Evolutionary conservation across 2,888 invertebrate genomes (phyloP).

Genomic region (Euphydryas editha): DNA sequence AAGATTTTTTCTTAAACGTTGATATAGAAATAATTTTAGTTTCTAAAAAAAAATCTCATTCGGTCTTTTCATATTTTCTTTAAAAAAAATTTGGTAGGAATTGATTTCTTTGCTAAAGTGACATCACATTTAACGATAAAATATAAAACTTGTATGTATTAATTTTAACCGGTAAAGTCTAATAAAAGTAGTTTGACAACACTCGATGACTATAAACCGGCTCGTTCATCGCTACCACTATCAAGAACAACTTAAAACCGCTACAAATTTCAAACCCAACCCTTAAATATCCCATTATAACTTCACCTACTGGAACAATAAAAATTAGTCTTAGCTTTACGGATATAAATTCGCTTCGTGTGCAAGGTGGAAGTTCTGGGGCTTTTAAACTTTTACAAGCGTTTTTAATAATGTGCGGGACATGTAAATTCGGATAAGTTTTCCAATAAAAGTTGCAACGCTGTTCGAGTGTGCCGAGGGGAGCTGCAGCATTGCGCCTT

Average conservation of each 20-base stretch:
- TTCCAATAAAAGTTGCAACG: slow-evolving; percentile 79
- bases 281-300: slow-evolving; percentile 37
- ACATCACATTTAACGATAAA: neutral
- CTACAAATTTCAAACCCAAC: slow-evolving; percentile 10
- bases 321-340: slow-evolving; percentile 39
- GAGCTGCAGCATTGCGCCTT: slow-evolving; percentile 47
- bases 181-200: neutral
- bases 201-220: neutral
- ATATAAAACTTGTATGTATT: neutral
- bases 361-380: slow-evolving; percentile 37
- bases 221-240: slow-evolving; percentile 5
- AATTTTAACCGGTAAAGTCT: neutral
- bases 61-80: no score
- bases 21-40: no score
- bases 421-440: slow-evolving; percentile 79
- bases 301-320: slow-evolving; percentile 36
- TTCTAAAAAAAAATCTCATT: no score
- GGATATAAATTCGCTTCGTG: slow-evolving; percentile 38
- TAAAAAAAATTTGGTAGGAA: no score
- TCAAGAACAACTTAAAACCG: slow-evolving; percentile 11
- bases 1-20: no score
- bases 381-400: slow-evolving; percentile 60
- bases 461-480: slow-evolving; percentile 44
- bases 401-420: slow-evolving; percentile 77
- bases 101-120: neutral